Percentiles rank a stretch among this genome's conserved stretches.
These are phyloP conservation scores for Chironomus riparius DNA, from an alignment of 2,888 invertebrate species.

Conservation along the genomic window DNA sequence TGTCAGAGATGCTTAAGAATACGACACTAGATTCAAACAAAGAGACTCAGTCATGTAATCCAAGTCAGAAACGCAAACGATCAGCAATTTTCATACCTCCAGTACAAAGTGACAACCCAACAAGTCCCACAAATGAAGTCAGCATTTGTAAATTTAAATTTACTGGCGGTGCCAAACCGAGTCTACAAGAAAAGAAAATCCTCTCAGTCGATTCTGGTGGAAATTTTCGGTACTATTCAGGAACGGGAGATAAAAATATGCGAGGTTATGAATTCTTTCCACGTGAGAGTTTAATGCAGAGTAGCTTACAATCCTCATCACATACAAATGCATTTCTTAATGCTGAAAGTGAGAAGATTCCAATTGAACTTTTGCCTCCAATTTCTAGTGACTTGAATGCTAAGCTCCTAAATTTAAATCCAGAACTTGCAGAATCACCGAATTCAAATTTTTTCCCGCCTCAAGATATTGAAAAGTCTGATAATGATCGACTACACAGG, in stretches of 20 bases:
- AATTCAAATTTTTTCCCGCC: neutral
- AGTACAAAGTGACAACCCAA: conserved; percentile 58
- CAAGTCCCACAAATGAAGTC: conserved; percentile 73
- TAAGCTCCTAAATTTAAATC: conserved; percentile 37
- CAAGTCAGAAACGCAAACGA: conserved; percentile 61
- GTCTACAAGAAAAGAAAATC: conserved; percentile 85
- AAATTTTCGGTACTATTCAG: conserved; percentile 78
- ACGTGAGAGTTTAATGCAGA: conserved; percentile 57
- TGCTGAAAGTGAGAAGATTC: conserved; percentile 44
- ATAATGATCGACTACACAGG: conserved; percentile 49
- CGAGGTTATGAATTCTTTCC: conserved; percentile 69
- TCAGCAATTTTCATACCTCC: conserved; percentile 80
- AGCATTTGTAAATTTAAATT: conserved; percentile 91
- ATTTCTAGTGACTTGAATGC: conserved; percentile 39
- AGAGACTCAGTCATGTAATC: neutral
- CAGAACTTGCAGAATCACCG: neutral
- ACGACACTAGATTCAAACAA: neutral
- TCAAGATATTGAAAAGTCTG: neutral
- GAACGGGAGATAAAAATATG: conserved; percentile 72
- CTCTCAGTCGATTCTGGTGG: conserved; percentile 82
- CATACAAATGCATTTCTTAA: conserved; percentile 46
- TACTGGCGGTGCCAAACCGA: conserved; percentile 82
- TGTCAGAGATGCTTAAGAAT: conserved; percentile 12
- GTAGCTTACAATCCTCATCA: conserved; percentile 46
- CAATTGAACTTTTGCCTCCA: conserved; percentile 36